phyloP scores from a whole-genome alignment of 2,888 invertebrate genomes.

The Stenotaenia linearis region DNA sequence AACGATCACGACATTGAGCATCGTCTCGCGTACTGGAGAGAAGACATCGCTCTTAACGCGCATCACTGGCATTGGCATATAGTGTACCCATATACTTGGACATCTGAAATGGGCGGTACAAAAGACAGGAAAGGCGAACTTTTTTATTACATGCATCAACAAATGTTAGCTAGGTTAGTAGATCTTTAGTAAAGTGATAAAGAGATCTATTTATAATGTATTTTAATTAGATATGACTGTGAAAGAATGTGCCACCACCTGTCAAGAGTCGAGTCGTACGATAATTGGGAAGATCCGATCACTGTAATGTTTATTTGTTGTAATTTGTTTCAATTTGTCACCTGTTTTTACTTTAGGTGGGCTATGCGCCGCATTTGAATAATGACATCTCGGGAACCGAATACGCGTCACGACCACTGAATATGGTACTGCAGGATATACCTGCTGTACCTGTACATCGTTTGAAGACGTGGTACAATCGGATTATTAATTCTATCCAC shows the following conservation, averaged over 20 bases:
- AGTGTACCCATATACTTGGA: constrained; percentile 60
- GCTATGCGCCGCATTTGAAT: constrained; percentile 38
- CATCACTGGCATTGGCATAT: constrained; percentile 59
- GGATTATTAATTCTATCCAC: constrained; percentile 66
- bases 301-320: constrained; percentile 27
- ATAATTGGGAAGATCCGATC: constrained; percentile 48
- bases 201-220: no score
- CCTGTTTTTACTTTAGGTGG: constrained; percentile 34
- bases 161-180: constrained; percentile 38
- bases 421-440: constrained; percentile 33
- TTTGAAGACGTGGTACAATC: constrained; percentile 68
- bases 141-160: constrained; percentile 59
- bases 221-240: constrained; percentile 64
- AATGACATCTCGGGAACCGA: constrained; percentile 37
- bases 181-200: no score
- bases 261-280: constrained; percentile 58
- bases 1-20: constrained; percentile 69
- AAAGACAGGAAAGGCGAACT: constrained; percentile 60
- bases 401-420: constrained; percentile 38
- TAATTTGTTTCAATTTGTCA: background rate
- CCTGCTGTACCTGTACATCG: constrained; percentile 35
- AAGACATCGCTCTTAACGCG: constrained; percentile 63
- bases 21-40: constrained; percentile 61
- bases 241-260: constrained; percentile 66
- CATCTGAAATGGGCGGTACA: constrained; percentile 51